Percentiles rank a stretch among this genome's conserved stretches.
These are phyloP conservation scores for Lasioglossum leucozonium DNA, from an alignment of 2,888 invertebrate species.

Conservation along the genomic window DNA sequence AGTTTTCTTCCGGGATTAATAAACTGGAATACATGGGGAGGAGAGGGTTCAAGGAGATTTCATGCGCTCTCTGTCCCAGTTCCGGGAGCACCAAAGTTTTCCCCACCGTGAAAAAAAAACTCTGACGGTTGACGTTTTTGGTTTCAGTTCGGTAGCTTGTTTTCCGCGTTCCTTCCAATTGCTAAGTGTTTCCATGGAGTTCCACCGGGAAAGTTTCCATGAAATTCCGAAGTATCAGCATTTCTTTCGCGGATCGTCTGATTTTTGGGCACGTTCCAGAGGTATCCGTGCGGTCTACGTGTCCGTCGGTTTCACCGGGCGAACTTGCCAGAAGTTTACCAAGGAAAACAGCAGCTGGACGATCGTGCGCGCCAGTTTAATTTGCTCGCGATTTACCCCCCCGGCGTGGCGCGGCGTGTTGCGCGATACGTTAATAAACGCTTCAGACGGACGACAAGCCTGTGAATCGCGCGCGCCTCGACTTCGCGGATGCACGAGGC, in stretches of 20 bases:
- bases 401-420: background rate
- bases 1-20: constrained; percentile 19
- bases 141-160: constrained; percentile 18
- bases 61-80: constrained; percentile 5
- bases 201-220: constrained; percentile 13
- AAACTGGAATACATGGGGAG: constrained; percentile 8
- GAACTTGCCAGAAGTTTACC: background rate
- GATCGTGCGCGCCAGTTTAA: constrained; percentile 16
- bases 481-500: background rate
- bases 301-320: background rate
- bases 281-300: constrained; percentile 11
- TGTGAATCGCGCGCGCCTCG: background rate
- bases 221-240: constrained; percentile 11
- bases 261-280: constrained; percentile 56
- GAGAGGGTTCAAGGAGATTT: too few relatives aligned
- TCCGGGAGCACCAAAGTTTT: background rate
- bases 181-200: constrained; percentile 1
- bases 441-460: background rate
- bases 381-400: constrained; percentile 15
- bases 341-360: constrained; percentile 16
- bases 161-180: constrained; percentile 9
- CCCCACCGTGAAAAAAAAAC: background rate
- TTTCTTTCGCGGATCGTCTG: constrained; percentile 20
- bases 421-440: constrained; percentile 43
- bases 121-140: background rate